Evolutionary conservation across 2,113 vertebrate genomes (phyloP).

Genomic region (Gnathonemus longibarbis): DNA sequence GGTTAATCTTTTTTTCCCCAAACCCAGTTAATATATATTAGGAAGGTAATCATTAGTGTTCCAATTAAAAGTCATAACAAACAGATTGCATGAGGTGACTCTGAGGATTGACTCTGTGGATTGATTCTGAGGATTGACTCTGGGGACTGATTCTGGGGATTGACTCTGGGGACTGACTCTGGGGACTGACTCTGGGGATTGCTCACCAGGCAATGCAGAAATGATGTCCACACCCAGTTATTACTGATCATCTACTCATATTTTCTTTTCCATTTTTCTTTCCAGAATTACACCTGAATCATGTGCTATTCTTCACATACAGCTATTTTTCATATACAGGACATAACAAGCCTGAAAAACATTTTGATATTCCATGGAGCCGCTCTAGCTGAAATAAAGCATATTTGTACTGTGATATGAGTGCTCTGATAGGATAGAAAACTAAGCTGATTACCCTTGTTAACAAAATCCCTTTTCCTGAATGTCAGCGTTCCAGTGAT

Average conservation of each 20-base stretch:
- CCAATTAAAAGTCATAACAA: slow-evolving; percentile 11
- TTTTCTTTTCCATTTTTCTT: not conserved
- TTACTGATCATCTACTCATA: not conserved
- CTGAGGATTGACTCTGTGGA: not conserved
- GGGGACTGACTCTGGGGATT: not conserved
- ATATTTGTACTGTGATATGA: slow-evolving; percentile 17
- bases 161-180: not conserved
- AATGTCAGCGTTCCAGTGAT: slow-evolving; percentile 56
- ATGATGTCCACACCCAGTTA: not conserved
- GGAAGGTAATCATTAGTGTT: slow-evolving; percentile 1
- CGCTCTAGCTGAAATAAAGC: not conserved
- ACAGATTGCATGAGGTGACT: not conserved
- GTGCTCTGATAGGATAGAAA: slow-evolving; percentile 7
- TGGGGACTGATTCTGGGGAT: not conserved
- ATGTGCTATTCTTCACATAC: not conserved
- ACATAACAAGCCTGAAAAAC: not conserved
- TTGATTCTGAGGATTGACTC: not conserved
- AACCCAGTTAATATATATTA: not conserved
- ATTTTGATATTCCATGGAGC: not conserved
- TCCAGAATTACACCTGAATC: not conserved
- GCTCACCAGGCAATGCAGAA: not conserved
- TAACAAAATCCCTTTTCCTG: slow-evolving; percentile 40
- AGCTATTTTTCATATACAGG: not conserved
- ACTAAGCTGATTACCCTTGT: slow-evolving; percentile 40
- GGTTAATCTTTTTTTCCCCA: not conserved